Conservation (phyloP, 2,113 vertebrate genomes). For the Ondatra zibethicus region DNA sequence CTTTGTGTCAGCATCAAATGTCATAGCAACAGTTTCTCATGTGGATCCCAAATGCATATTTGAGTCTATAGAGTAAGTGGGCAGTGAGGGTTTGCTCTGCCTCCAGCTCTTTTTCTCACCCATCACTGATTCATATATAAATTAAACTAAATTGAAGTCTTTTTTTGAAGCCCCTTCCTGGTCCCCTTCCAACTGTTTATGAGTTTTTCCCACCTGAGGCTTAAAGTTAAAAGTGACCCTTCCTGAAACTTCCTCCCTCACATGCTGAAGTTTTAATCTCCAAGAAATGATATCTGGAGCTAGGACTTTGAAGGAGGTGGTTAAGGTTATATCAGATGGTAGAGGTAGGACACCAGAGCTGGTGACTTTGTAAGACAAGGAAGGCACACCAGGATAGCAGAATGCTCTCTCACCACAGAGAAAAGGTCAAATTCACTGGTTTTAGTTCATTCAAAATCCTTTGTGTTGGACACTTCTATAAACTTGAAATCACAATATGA, state of each 20-base stretch:
- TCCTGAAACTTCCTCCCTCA: neutral
- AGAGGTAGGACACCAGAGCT: neutral
- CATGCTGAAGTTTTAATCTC: neutral
- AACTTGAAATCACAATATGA: neutral
- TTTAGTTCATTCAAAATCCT: conserved; percentile 5
- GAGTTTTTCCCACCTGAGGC: neutral
- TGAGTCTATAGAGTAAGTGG: neutral
- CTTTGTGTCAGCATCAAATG: conserved; percentile 20
- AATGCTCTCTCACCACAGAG: neutral
- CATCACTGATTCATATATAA: neutral
- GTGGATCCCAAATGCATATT: neutral
- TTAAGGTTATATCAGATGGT: neutral
- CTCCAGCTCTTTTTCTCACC: neutral
- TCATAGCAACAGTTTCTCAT: conserved; percentile 29
- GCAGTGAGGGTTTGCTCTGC: neutral
- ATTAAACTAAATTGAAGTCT: conserved; percentile 8
- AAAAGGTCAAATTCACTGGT: neutral
- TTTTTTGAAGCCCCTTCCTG: conserved; percentile 9
- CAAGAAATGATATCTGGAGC: neutral
- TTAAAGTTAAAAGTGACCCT: conserved; percentile 9
- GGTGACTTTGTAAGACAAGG: neutral
- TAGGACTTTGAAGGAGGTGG: neutral
- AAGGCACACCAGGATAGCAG: neutral
- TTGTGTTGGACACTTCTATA: neutral
- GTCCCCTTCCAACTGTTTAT: conserved; percentile 32